These are phyloP conservation scores for Ypsolopha sequella DNA, from an alignment of 2,888 invertebrate species.

Conservation along the genomic window DNA sequence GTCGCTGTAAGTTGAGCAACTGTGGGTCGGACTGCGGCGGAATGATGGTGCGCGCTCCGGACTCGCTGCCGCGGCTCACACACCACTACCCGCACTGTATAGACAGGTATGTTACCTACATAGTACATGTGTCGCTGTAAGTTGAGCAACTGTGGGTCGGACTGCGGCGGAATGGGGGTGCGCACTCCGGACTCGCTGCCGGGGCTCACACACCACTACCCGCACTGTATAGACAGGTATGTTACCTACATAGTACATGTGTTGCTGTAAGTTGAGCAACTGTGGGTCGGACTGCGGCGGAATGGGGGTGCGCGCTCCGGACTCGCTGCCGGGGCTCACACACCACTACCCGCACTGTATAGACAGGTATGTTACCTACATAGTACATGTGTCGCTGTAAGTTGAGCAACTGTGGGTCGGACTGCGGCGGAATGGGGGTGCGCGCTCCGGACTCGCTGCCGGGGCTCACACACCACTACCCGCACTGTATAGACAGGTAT, in stretches of 20 bases:
- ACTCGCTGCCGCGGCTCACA: slow-evolving; percentile 76
- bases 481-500: not conserved
- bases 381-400: too few relatives aligned
- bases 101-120: too few relatives aligned
- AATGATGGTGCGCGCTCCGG: slow-evolving; percentile 67
- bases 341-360: slow-evolving; percentile 41
- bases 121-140: slow-evolving; percentile 4
- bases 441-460: too few relatives aligned
- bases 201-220: slow-evolving; percentile 69
- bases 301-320: slow-evolving; percentile 67
- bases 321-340: slow-evolving; percentile 76
- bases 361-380: not conserved
- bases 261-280: slow-evolving; percentile 19
- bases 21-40: slow-evolving; percentile 47
- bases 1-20: slow-evolving; percentile 19
- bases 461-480: not conserved
- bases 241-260: too few relatives aligned
- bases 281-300: slow-evolving; percentile 47
- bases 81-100: slow-evolving; percentile 65
- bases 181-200: slow-evolving; percentile 76
- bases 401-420: too few relatives aligned
- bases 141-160: slow-evolving; percentile 37
- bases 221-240: not conserved
- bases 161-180: slow-evolving; percentile 46
- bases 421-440: too few relatives aligned